Base-by-base conservation (phyloP, 2,113 vertebrate genomes). In the Myotis yumanensis region DNA sequence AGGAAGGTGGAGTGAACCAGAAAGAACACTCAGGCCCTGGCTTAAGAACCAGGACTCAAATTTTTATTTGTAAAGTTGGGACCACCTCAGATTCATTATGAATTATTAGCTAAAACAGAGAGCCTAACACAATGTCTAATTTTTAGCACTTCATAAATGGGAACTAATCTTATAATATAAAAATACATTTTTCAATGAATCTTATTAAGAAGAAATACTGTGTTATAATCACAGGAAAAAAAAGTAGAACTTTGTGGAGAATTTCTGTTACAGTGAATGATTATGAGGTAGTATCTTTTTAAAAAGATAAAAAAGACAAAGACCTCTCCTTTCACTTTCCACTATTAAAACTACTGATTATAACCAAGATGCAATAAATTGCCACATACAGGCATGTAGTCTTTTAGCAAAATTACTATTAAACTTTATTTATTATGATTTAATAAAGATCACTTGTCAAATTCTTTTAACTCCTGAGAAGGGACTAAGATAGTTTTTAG, bases 361-460 rank as follows among this genome's bases (percentile, higher is more conserved):
- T 86, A 86, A 62, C 28, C 73, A 84, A 75, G 17, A 72, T 48
- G 48, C n/a, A 89, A 62, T 76, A 68, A 77, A 72, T 0, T 35
- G 25, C n/a, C 54, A 84, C 7, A 59, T 59, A 25, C 1, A 93
- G 59, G 43, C 16, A 35, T 76, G 52, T 5, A 64, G 25, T 0
- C 57, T 91, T 89, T 92, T 30, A 93, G 48, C 46, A 69, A 91
- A 95, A 96, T 51, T 90, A 20, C 6, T 71, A 52, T 62, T 86
- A 57, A 37, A 81, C 54, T 84, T 71, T 64, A 76, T 28, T 81
- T 75, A 62, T 71, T 89, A 81, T 59, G 54, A 90, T 51, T 96
- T 95, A 91, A 79, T 91, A 15, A 82, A 68, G n/a, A 92, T 92
- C 15, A 23, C 40, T 10, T 66, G 35, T 79, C 89, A 91, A 79